These are phyloP conservation scores for Chalcosyrphus nemorum DNA, from an alignment of 2,888 invertebrate species.

Conservation along the genomic window DNA sequence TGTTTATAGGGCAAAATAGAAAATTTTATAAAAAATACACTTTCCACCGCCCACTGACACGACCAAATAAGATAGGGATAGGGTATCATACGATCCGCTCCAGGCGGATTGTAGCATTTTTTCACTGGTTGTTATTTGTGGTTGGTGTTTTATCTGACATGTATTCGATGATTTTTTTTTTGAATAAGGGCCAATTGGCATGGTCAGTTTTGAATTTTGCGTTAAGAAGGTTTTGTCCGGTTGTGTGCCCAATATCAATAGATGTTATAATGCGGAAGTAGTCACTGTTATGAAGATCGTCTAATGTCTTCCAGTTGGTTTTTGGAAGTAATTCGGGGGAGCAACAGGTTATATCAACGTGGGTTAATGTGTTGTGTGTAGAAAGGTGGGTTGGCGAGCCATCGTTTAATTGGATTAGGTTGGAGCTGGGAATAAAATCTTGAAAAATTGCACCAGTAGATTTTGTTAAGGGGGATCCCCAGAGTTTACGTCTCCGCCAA, in stretches of 20 bases:
- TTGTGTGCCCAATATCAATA: too few species aligned
- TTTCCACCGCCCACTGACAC: too few species aligned
- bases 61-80: too few species aligned
- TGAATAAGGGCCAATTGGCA: slow-evolving; percentile 1
- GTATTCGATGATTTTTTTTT: background rate
- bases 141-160: too few species aligned
- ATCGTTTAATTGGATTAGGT: background rate
- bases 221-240: background rate
- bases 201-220: background rate
- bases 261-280: slow-evolving; percentile 27
- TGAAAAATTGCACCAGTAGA: background rate
- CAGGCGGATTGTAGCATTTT: too few species aligned
- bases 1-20: too few species aligned
- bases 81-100: too few species aligned
- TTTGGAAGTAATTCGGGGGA: slow-evolving; percentile 19
- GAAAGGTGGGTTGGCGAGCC: slow-evolving; percentile 15
- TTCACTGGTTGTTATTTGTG: too few species aligned
- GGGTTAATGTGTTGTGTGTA: slow-evolving; percentile 31
- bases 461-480: background rate
- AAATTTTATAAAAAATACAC: too few species aligned
- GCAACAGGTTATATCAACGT: slow-evolving; percentile 30
- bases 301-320: slow-evolving; percentile 10
- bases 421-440: background rate
- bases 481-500: background rate
- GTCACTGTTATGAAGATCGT: slow-evolving; percentile 37